A percentile compares a stretch with the other conserved stretches of the same genome.
phyloP scores from a whole-genome alignment of 2,888 invertebrate species.

The Rotaria macrura region DNA sequence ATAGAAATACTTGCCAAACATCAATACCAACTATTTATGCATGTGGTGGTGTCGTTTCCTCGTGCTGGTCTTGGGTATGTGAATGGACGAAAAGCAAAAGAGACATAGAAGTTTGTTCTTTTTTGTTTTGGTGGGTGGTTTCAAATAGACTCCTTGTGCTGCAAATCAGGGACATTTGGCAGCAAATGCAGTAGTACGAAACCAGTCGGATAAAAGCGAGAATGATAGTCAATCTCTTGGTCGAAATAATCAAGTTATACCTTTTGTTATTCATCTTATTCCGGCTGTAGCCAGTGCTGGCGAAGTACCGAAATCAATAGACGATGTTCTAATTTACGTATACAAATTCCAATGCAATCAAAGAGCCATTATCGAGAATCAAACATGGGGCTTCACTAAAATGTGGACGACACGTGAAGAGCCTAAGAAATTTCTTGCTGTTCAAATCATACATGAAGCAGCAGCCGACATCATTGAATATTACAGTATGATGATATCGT shows the following conservation, averaged over 20 bases:
- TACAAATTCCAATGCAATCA: neutral
- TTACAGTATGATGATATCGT: neutral
- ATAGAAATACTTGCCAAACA: neutral
- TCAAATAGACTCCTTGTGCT: neutral
- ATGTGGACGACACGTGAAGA: neutral
- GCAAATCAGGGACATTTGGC: neutral
- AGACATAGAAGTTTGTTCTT: too few relatives aligned
- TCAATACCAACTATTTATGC: neutral
- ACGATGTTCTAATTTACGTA: neutral
- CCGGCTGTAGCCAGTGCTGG: neutral
- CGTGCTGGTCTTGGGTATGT: neutral
- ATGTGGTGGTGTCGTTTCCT: neutral
- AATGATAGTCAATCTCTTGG: neutral
- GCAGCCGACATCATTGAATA: conserved; percentile 2
- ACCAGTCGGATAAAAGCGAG: neutral
- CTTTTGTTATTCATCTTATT: neutral
- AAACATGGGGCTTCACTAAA: neutral
- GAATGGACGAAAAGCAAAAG: neutral
- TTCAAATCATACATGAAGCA: neutral
- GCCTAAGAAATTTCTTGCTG: neutral
- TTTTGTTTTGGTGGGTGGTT: too few relatives aligned
- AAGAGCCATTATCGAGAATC: neutral
- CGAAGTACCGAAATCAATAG: neutral
- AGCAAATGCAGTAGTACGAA: neutral
- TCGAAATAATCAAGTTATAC: neutral